Percentiles rank a stretch among this genome's conserved stretches.
phyloP scores from a whole-genome alignment of 2,113 vertebrate genomes.

The Oryctolagus cuniculus region DNA sequence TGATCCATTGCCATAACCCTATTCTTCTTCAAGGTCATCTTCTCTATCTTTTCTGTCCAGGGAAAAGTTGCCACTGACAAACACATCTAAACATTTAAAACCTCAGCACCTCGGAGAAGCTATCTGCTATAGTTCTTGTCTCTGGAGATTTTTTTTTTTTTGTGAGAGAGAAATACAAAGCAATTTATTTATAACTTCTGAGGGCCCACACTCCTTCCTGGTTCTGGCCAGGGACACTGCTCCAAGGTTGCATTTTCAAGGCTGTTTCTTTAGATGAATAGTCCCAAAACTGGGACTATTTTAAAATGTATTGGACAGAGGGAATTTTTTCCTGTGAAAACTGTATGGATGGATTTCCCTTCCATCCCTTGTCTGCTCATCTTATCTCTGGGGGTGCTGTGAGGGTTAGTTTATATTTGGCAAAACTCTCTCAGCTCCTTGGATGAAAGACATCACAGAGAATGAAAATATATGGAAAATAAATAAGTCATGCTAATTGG shows the following conservation, averaged over 20 bases:
- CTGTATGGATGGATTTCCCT: background rate
- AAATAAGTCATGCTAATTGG: constrained; percentile 69
- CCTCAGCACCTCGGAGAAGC: constrained; percentile 11
- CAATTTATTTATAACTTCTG: constrained; percentile 61
- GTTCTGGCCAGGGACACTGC: background rate
- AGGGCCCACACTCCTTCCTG: background rate
- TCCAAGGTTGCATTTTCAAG: constrained; percentile 44
- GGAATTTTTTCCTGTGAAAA: constrained; percentile 19
- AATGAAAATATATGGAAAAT: constrained; percentile 71
- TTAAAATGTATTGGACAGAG: background rate
- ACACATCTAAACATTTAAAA: constrained; percentile 71
- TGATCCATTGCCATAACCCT: constrained; percentile 79
- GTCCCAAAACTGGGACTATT: constrained; percentile 1
- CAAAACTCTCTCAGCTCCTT: constrained; percentile 53
- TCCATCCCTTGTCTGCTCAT: background rate
- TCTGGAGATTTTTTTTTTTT: constrained; percentile 4
- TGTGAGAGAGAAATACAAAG: constrained; percentile 47
- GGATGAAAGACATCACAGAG: constrained; percentile 57
- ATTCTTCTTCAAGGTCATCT: constrained; percentile 84
- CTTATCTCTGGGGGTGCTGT: background rate
- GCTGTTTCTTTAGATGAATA: constrained; percentile 34
- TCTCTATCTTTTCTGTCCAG: constrained; percentile 79
- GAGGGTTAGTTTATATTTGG: constrained; percentile 64
- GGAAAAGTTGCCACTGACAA: constrained; percentile 78
- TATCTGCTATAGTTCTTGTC: constrained; percentile 5